These are phyloP conservation scores for Chromobotia macracanthus DNA, from an alignment of 2,797 vertebrate species.

Conservation along the genomic window DNA sequence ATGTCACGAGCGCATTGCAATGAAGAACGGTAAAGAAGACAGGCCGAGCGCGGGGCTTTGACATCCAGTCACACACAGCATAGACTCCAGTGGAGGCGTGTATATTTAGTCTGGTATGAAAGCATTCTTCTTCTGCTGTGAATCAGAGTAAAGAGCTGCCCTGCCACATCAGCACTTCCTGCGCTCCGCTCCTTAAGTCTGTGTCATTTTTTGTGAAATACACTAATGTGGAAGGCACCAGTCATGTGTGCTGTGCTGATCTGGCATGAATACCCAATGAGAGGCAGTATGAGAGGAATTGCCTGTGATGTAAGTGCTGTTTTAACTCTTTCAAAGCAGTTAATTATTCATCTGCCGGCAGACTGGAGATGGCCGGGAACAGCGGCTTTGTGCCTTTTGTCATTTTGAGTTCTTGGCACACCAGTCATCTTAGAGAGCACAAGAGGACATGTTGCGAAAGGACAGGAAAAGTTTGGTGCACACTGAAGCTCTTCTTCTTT, in stretches of 20 bases:
- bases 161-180: conserved; percentile 59
- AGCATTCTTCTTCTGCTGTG: conserved; percentile 50
- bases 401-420: conserved; percentile 16
- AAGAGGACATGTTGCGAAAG: conserved; percentile 42
- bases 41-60: conserved; percentile 17
- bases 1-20: conserved; percentile 31
- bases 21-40: conserved; percentile 31
- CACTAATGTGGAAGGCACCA: conserved; percentile 67
- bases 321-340: conserved; percentile 53
- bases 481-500: conserved; percentile 24
- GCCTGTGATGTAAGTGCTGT: conserved; percentile 57
- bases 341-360: conserved; percentile 56
- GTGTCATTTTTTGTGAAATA: conserved; percentile 69
- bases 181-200: conserved; percentile 50
- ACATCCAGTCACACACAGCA: conserved; percentile 34
- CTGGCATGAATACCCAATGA: conserved; percentile 66
- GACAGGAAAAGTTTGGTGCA: conserved; percentile 11
- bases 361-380: conserved; percentile 7
- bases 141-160: conserved; percentile 69
- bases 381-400: conserved; percentile 34
- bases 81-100: conserved; percentile 39
- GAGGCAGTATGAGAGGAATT: conserved; percentile 57
- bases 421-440: conserved; percentile 25
- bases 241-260: conserved; percentile 61
- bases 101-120: conserved; percentile 53